Evolutionary conservation across 1,140 invertebrate genomes (phyloP).

Genomic region (Tetragonula clypearis): DNA sequence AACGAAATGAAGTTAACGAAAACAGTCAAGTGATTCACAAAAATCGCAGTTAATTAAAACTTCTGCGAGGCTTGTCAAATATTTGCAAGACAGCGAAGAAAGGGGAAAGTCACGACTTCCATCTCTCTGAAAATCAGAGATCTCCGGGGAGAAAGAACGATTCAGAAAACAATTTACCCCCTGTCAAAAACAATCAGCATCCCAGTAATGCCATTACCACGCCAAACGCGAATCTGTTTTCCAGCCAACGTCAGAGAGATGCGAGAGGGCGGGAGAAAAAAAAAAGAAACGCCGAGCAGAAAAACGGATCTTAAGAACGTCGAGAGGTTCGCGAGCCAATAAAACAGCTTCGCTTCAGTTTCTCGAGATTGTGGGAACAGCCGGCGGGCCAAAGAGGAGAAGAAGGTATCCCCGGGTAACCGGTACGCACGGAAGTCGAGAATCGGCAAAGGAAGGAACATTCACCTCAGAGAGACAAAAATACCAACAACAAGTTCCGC

Average conservation of each 20-base stretch:
- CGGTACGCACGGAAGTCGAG: no score
- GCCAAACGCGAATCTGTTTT: neutral
- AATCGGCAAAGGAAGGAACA: no score
- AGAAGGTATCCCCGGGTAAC: no score
- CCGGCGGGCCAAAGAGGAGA: neutral
- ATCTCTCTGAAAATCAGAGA: neutral
- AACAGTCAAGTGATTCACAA: no score
- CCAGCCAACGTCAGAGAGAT: neutral
- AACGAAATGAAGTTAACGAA: no score
- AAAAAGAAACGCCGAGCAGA: neutral
- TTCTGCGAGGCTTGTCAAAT: no score
- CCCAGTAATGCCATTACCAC: neutral
- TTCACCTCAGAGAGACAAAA: neutral
- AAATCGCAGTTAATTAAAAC: no score
- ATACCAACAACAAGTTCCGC: neutral
- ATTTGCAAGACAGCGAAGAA: neutral
- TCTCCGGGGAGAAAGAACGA: neutral
- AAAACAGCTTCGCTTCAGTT: neutral
- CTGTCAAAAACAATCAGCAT: neutral
- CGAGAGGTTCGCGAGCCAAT: neutral
- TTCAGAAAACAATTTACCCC: neutral
- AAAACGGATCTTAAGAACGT: neutral
- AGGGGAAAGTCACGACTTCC: neutral
- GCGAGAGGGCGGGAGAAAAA: no score
- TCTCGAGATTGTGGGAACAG: constrained; percentile 6